Evolutionary conservation across 2,888 invertebrate species (phyloP).

Genomic region (Dastarcus helophoroides): DNA sequence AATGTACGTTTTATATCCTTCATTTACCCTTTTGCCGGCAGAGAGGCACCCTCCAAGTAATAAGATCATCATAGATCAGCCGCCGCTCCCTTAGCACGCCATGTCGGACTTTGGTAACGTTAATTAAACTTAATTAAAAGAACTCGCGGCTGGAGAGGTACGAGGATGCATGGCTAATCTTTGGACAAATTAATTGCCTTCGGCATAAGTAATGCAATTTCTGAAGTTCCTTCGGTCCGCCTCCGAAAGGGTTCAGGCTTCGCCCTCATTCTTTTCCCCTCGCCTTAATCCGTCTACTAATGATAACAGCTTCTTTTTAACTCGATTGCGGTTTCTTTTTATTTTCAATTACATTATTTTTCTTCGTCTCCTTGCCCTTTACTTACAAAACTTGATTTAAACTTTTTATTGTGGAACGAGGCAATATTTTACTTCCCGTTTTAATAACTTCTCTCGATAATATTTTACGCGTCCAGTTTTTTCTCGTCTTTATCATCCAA

Average conservation of each 20-base stretch:
- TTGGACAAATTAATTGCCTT: slow-evolving; percentile 40
- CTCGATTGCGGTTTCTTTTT: slow-evolving; percentile 19
- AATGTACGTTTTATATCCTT: slow-evolving; percentile 29
- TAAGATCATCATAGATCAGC: slow-evolving; percentile 27
- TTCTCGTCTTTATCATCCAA: too few relatives aligned
- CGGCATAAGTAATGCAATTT: slow-evolving; percentile 35
- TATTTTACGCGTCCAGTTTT: too few relatives aligned
- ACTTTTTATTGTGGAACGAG: too few relatives aligned
- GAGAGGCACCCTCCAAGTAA: slow-evolving; percentile 21
- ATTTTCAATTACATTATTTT: slow-evolving; percentile 10
- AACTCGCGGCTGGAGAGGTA: slow-evolving; percentile 33
- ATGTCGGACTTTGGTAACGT: slow-evolving; percentile 40
- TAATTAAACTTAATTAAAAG: slow-evolving; percentile 44
- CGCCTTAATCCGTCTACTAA: slow-evolving; percentile 18
- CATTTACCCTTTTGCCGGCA: slow-evolving; percentile 25
- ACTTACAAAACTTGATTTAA: too few relatives aligned
- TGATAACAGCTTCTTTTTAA: slow-evolving; percentile 19
- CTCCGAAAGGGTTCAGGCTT: slow-evolving; percentile 13
- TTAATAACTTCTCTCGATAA: too few relatives aligned
- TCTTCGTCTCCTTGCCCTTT: too few relatives aligned
- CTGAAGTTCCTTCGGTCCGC: slow-evolving; percentile 10
- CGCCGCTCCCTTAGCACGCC: slow-evolving; percentile 27
- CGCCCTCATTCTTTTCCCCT: slow-evolving; percentile 27
- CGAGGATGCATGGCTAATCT: slow-evolving; percentile 39
- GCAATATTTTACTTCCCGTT: too few relatives aligned